Evolutionary conservation across 1,140 invertebrate genomes (phyloP), one percentile per base, ranked within the genome.

Genomic region (Atta cephalotes): DNA sequence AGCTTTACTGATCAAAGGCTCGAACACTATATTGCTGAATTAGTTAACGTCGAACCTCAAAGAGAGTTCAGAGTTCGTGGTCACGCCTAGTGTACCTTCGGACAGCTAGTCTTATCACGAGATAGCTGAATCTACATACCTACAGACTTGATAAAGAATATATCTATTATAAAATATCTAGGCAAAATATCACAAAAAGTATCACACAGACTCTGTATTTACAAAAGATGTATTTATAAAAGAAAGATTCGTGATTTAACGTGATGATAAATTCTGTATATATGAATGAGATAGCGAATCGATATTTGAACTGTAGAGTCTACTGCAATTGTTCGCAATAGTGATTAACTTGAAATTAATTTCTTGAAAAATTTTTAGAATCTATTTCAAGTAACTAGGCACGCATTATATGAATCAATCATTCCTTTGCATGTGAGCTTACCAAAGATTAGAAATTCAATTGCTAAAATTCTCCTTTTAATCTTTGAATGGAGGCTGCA

Each of bases 1-100:
- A 84, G 56, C 80, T 35, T 80, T 76, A 76, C 80, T 84, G 80
- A 84, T 84, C 80, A 84, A 84, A 84, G 80, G 80, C 56, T 63
- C 25, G n/a, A 84, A 49, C 70, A 76, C 70, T 84, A 84, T 84
- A 84, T 84, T 84, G 49, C 80, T 84, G 70, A 84, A 84, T 84
- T 84, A 84, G 80, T 84, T 84, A 76, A 84, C 78, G n/a, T 70
- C 31, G 21, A 31, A 58, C 28, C 70, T 84, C 70, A 84, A 84
- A 84, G 80, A 84, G 80, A 84, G 70, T 84, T 84, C 80, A 76
- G 80, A 84, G 70, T 84, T 84, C 80, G 80, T 60, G 80, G 80
- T 84, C 80, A 84, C 80, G 80, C 56, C 56, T 84, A 84, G 39
- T 63, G n/a, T 62, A 71, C 66, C 31, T 81, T 58, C 60, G 39